Conservation (phyloP, 2,113 vertebrate species). For the Ammodytes dubius region DNA sequence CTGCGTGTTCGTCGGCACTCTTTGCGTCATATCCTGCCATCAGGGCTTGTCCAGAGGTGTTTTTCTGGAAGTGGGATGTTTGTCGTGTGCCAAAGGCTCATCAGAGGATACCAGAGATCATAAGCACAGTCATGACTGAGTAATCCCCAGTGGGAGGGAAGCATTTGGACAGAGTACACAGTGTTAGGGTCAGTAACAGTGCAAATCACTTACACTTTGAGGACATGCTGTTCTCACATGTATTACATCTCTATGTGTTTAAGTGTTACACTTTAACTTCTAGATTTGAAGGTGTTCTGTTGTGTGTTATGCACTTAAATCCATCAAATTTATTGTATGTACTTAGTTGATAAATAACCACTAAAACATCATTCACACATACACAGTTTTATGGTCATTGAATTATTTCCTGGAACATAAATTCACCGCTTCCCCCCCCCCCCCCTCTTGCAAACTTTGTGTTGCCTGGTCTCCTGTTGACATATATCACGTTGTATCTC, state of each 20-base stretch:
- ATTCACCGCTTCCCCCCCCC: background rate
- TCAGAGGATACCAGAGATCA: constrained; percentile 72
- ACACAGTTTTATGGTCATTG: background rate
- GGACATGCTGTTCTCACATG: background rate
- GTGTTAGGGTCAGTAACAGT: constrained; percentile 37
- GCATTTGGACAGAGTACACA: constrained; percentile 49
- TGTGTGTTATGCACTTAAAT: background rate
- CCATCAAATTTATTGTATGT: background rate
- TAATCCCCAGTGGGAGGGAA: constrained; percentile 70
- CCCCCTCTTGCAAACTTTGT: background rate
- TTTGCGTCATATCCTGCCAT: constrained; percentile 76
- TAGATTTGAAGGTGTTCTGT: background rate
- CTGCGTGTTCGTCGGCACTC: constrained; percentile 45
- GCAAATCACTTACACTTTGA: constrained; percentile 12
- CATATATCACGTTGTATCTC: constrained; percentile 32
- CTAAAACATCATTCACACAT: no score
- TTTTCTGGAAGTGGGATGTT: constrained; percentile 75
- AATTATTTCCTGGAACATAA: background rate
- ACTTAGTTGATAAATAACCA: background rate
- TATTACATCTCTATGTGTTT: background rate
- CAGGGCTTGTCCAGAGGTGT: constrained; percentile 54
- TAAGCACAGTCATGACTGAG: constrained; percentile 48
- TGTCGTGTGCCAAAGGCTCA: constrained; percentile 59
- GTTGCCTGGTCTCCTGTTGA: constrained; percentile 30
- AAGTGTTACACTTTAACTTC: background rate